Conservation (phyloP, 2,888 invertebrate genomes). For the Spodoptera picta region DNA sequence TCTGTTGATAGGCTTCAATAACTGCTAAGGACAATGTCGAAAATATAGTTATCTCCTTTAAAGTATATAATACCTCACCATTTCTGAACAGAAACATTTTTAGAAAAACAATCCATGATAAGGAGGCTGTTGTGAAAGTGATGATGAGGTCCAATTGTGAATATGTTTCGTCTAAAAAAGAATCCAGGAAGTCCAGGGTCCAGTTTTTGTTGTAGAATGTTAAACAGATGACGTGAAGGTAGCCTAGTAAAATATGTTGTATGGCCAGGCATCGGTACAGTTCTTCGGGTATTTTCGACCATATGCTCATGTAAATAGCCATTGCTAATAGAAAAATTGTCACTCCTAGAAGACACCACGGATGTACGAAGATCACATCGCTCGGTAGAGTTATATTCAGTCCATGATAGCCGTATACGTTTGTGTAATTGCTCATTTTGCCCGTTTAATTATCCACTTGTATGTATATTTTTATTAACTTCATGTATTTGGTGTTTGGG, state of each 20-base stretch:
- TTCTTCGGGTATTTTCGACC: constrained; percentile 35
- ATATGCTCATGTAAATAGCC: constrained; percentile 20
- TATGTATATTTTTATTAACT: neutral
- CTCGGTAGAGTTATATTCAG: constrained; percentile 12
- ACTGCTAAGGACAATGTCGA: constrained; percentile 31
- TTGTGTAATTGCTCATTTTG: neutral
- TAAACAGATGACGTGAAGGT: constrained; percentile 31
- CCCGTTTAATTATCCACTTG: neutral
- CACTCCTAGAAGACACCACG: constrained; percentile 11
- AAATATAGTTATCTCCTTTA: constrained; percentile 46
- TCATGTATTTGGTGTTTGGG: no score
- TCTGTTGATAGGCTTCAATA: constrained; percentile 36
- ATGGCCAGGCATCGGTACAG: constrained; percentile 39
- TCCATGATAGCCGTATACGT: constrained; percentile 19
- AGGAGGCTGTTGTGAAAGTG: constrained; percentile 40
- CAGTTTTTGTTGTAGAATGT: constrained; percentile 27
- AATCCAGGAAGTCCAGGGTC: neutral
- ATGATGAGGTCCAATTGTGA: constrained; percentile 42
- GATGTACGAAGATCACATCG: constrained; percentile 10
- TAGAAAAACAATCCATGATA: constrained; percentile 53
- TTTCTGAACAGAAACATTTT: constrained; percentile 53
- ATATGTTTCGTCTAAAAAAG: constrained; percentile 10
- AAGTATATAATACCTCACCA: constrained; percentile 48
- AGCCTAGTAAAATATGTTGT: constrained; percentile 43
- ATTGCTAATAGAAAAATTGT: constrained; percentile 10